Evolutionary conservation across 2,113 vertebrate genomes (phyloP), one percentile per base, ranked within the genome.

Genomic region (Mormyrus lacerda): DNA sequence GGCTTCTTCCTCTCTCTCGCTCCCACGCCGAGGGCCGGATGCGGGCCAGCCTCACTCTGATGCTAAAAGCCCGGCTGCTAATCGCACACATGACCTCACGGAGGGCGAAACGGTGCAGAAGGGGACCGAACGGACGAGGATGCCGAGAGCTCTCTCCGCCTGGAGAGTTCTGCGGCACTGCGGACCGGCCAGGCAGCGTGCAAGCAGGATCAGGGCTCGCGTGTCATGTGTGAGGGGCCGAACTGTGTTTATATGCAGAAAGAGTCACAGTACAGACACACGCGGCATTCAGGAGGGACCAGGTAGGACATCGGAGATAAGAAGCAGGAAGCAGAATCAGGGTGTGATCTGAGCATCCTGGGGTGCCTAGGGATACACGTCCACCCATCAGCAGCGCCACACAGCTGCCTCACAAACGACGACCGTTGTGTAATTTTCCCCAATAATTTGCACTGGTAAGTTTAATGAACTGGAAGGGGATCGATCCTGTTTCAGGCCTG

Each of bases 381-480:
- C 82, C 19, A 21, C 47, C 13, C 58, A 17, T 17, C 10, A 47
- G 35, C 31, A 84, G 48, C 0, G 48, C 6, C 58, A 86, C 31
- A 45, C 83, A 88, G 88, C 50, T 92, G 91, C 93, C 92, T 90
- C 92, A 94, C 90, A 11, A 10, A 31, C 93, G 95, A 94, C 91
- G 92, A 91, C 90, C 88, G 76, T 87, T 91, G 92, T 91, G 92
- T 92, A 93, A 94, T 45, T 90, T 91, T 79, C 90, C 89, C 89
- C 89, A 93, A 91, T 93, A 93, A 88, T 92, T 45, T 79, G 88
- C 92, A 91, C 92, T 94, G 91, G 87, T 90, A 89, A 85, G 92
- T 93, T 92, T 94, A 95, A 96, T 94, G 94, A 95, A 91, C 90
- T 93, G 92, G 93, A 94, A 93, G 90, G 84, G 73, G 92, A 94